These are phyloP conservation scores for Pardalotus punctatus DNA, from an alignment of 2,113 vertebrate species.

Conservation along the genomic window DNA sequence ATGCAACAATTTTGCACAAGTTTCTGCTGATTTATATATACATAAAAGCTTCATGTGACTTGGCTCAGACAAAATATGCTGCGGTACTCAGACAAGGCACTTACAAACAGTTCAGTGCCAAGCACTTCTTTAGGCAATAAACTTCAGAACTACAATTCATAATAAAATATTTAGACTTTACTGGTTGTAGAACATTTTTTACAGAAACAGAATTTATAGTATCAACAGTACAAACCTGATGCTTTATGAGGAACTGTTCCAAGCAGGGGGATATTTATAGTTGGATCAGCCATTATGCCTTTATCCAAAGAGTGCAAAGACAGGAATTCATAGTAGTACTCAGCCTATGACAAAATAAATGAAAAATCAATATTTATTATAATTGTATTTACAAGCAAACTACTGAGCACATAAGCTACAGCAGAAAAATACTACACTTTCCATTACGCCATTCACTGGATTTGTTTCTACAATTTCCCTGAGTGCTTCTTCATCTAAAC, in stretches of 20 bases:
- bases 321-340: constrained; percentile 91
- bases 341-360: constrained; percentile 76
- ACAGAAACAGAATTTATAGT: not conserved
- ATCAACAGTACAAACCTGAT: constrained; percentile 78
- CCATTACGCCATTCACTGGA: not conserved
- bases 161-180: not conserved
- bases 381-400: not conserved
- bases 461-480: not conserved
- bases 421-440: not conserved
- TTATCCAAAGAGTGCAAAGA: constrained; percentile 87
- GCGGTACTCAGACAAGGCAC: not conserved
- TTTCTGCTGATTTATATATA: not conserved
- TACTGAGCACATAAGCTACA: not conserved
- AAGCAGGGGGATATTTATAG: constrained; percentile 83
- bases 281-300: constrained; percentile 90
- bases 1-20: not conserved
- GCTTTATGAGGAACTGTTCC: constrained; percentile 85
- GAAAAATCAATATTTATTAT: not conserved
- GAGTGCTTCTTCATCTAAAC: not conserved
- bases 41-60: not conserved
- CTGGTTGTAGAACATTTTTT: not conserved
- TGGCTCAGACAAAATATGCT: not conserved
- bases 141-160: not conserved
- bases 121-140: not conserved
- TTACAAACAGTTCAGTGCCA: not conserved